phyloP scores from a whole-genome alignment of 2,888 invertebrate species.

The Drosophila hamatofila region DNA sequence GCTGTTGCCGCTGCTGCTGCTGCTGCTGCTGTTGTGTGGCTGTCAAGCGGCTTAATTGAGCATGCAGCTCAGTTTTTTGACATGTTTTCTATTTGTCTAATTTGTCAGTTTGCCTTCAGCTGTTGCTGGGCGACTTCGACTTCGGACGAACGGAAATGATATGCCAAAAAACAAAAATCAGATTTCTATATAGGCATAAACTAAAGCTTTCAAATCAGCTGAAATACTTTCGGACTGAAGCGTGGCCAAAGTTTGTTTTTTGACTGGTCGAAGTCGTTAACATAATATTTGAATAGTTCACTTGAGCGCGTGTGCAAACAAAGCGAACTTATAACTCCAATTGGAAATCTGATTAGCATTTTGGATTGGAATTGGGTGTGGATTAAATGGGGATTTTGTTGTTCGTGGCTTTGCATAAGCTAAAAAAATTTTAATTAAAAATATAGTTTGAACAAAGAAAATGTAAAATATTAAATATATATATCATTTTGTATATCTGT shows the following conservation, averaged over 20 bases:
- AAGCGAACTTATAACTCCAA: constrained; percentile 41
- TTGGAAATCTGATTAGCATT: constrained; percentile 21
- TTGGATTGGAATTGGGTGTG: background rate
- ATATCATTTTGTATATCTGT: background rate
- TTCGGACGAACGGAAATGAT: constrained; percentile 73
- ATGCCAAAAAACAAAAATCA: constrained; percentile 59
- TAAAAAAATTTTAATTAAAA: background rate
- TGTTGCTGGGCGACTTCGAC: constrained; percentile 25
- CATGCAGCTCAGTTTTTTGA: constrained; percentile 68
- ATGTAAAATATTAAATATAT: background rate
- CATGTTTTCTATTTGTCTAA: constrained; percentile 80
- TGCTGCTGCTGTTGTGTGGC: constrained; percentile 34
- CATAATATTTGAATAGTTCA: constrained; percentile 69
- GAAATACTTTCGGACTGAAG: constrained; percentile 35
- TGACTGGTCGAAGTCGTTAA: constrained; percentile 9
- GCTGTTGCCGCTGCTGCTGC: constrained; percentile 8
- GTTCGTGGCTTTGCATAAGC: constrained; percentile 50
- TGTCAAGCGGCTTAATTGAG: constrained; percentile 75
- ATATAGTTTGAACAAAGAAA: too few relatives aligned
- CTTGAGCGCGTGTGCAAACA: constrained; percentile 76
- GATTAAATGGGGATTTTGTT: constrained; percentile 23
- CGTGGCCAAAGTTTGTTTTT: constrained; percentile 49
- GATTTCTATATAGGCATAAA: constrained; percentile 2
- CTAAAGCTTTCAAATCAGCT: constrained; percentile 40
- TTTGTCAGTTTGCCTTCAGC: constrained; percentile 69